These are phyloP conservation scores for Penelope pileata DNA, from an alignment of 2,113 vertebrate genomes.

Conservation along the genomic window DNA sequence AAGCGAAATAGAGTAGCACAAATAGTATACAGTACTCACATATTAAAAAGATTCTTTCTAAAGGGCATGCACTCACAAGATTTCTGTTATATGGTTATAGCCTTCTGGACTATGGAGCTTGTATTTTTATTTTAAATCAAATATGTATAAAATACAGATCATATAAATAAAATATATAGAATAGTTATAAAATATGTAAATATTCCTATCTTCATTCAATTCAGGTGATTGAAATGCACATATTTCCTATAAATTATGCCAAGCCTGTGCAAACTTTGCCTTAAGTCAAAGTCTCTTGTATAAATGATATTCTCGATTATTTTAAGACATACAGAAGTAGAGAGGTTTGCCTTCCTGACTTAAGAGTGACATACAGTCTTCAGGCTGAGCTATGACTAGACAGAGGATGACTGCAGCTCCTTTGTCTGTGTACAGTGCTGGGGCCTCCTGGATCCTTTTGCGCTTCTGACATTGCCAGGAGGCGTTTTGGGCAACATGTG, in stretches of 20 bases:
- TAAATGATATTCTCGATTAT: background rate
- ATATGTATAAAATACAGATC: background rate
- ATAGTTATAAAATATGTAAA: background rate
- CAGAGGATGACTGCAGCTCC: background rate
- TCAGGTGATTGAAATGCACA: background rate
- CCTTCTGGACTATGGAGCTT: background rate
- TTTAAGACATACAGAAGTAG: background rate
- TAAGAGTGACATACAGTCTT: background rate
- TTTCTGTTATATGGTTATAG: background rate
- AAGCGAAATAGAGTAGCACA: background rate
- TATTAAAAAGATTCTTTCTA: background rate
- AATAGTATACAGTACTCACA: background rate
- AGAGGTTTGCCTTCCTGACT: background rate
- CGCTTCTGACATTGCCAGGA: background rate
- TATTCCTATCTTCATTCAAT: background rate
- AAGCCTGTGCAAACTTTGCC: background rate
- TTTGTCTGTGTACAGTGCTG: background rate
- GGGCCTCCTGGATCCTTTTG: background rate
- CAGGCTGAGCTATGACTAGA: background rate
- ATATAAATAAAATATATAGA: background rate
- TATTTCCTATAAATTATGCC: constrained; percentile 9
- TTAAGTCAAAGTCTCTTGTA: background rate
- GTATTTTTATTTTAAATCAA: background rate
- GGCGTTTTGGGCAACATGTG: background rate
- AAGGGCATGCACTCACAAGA: background rate